A percentile compares a stretch with the other conserved stretches of the same genome.
phyloP scores from a whole-genome alignment of 2,888 invertebrate genomes.

The Plusia festucae region DNA sequence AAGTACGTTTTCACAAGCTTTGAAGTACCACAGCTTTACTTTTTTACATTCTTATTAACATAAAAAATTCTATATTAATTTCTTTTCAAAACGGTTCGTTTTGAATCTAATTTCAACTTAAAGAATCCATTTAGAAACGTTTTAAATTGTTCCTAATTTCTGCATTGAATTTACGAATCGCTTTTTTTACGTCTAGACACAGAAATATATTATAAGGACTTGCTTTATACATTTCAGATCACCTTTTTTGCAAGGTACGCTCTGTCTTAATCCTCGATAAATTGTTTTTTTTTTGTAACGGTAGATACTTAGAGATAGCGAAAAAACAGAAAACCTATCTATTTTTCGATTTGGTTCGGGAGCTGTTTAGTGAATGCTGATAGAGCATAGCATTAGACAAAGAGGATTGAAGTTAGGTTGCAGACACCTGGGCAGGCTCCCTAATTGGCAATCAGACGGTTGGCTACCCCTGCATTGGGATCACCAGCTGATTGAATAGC shows the following conservation, averaged over 20 bases:
- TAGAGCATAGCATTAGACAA: constrained; percentile 63
- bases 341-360: constrained; percentile 56
- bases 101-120: constrained; percentile 37
- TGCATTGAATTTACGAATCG: constrained; percentile 42
- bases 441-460: constrained; percentile 78
- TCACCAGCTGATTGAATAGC: constrained; percentile 42
- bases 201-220: constrained; percentile 42
- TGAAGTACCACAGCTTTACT: constrained; percentile 15
- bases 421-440: constrained; percentile 68
- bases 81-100: constrained; percentile 42
- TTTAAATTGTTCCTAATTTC: constrained; percentile 43
- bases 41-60: constrained; percentile 17
- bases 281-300: constrained; percentile 68
- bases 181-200: constrained; percentile 47
- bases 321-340: constrained; percentile 44
- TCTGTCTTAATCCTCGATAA: constrained; percentile 66
- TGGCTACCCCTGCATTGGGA: constrained; percentile 60
- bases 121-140: constrained; percentile 34
- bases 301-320: constrained; percentile 52
- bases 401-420: constrained; percentile 57
- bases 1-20: constrained; percentile 23
- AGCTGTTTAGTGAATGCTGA: constrained; percentile 69
- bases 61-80: constrained; percentile 38
- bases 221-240: constrained; percentile 38
- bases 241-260: constrained; percentile 20